Evolutionary conservation across 2,888 invertebrate species (phyloP).

Genomic region (Diarsia mendica): DNA sequence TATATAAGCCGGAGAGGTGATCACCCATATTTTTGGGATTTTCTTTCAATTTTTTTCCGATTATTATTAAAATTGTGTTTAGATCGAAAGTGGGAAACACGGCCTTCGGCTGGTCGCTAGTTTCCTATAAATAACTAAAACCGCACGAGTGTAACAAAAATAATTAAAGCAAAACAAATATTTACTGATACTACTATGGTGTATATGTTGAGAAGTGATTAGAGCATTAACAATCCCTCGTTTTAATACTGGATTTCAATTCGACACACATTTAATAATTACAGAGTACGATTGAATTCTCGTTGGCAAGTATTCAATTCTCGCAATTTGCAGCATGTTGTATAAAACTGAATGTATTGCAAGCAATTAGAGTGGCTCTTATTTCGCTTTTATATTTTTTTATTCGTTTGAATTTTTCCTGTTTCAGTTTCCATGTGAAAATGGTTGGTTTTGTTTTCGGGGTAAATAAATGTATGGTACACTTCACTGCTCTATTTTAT

Average conservation of each 20-base stretch:
- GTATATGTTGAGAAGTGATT: no score
- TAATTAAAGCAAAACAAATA: not conserved
- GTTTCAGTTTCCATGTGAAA: slow-evolving; percentile 11
- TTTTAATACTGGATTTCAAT: slow-evolving; percentile 2
- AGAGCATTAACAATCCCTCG: not conserved
- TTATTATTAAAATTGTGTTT: no score
- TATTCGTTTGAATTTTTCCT: not conserved
- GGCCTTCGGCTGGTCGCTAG: no score
- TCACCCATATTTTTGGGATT: no score
- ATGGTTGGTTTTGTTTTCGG: not conserved
- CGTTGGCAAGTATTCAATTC: slow-evolving; percentile 34
- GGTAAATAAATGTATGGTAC: not conserved
- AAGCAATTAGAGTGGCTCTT: slow-evolving; percentile 24
- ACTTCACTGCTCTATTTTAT: not conserved
- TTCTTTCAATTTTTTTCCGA: no score
- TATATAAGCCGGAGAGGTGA: no score
- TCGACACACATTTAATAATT: slow-evolving; percentile 27
- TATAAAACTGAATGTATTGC: slow-evolving; percentile 21
- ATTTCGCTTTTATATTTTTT: slow-evolving; percentile 8
- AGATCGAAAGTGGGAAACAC: no score
- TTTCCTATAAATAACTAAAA: not conserved
- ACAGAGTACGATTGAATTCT: slow-evolving; percentile 19
- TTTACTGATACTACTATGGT: not conserved
- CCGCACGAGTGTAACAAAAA: not conserved
- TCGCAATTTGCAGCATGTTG: not conserved